phyloP scores from a whole-genome alignment of 2,888 invertebrate genomes.

The Ganaspis brasiliensis region DNA sequence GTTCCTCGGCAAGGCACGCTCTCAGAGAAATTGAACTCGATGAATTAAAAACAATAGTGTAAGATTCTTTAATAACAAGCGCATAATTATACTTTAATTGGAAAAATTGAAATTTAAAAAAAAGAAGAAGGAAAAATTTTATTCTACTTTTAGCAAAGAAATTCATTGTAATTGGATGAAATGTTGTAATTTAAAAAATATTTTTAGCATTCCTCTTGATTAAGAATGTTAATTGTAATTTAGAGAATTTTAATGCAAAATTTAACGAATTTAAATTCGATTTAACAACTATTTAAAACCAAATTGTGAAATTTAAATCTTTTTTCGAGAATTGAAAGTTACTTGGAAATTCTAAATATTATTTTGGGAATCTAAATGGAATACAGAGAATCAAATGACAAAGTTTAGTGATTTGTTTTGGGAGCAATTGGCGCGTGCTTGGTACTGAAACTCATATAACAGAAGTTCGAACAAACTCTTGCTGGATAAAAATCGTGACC shows the following conservation, averaged over 20 bases:
- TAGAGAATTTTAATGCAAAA: too few species aligned
- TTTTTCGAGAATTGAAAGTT: neutral
- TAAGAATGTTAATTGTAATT: too few species aligned
- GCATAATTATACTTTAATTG: slow-evolving; percentile 12
- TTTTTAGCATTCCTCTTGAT: too few species aligned
- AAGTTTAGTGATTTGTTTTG: slow-evolving; percentile 1
- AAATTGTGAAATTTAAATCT: too few species aligned
- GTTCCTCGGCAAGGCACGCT: slow-evolving; percentile 11
- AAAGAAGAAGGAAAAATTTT: neutral
- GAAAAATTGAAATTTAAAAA: neutral
- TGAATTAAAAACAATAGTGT: slow-evolving; percentile 19
- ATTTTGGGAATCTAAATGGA: neutral
- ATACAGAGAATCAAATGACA: too few species aligned
- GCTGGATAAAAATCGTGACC: slow-evolving; percentile 39
- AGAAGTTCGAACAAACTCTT: slow-evolving; percentile 30
- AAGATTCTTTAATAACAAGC: slow-evolving; percentile 4
- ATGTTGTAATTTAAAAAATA: too few species aligned
- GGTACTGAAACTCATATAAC: slow-evolving; percentile 32
- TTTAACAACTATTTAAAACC: too few species aligned
- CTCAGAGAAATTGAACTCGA: slow-evolving; percentile 19
- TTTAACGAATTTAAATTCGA: too few species aligned
- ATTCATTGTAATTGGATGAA: too few species aligned
- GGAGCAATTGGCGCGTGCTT: slow-evolving; percentile 16
- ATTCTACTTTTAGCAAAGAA: too few species aligned
- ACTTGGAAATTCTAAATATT: neutral